Evolutionary conservation across 1,140 invertebrate species (phyloP), one percentile per base, ranked within the genome.

Genomic region (Leptoteleia sp.): DNA sequence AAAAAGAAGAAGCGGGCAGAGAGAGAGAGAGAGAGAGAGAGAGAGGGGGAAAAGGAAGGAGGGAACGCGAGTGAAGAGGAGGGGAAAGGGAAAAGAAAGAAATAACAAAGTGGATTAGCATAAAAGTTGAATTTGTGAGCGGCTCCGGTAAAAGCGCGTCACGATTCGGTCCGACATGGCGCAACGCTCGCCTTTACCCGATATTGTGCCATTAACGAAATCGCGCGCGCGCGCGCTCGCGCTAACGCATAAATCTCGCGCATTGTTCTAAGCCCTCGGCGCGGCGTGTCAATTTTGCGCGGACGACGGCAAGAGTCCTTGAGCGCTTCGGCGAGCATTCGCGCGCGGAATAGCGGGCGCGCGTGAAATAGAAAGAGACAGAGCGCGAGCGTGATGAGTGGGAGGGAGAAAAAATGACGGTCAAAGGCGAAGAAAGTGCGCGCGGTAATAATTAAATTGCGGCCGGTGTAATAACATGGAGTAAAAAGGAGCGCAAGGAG

Each of bases 221-320:
- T 3, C 54, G 15, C n/a, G n/a, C n/a, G n/a, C n/a, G n/a, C n/a
- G n/a, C n/a, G n/a, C n/a, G n/a, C n/a, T n/a, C 38, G 6, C 54
- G 37, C 0, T 4, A 4, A 31, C 15, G 25, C 27, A 48, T 27
- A 48, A 48, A 43, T 52, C 17, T 11, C 31, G 19, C 59, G 45
- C 8, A 50, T 64, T 50, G 59, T 64, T 64, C 59, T 50, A 64
- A 50, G 29, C n/a, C n/a, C n/a, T n/a, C 6, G 9, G n/a, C 27
- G 16, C 5, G 0, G 1, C 19, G 31, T 16, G 59, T 64, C 59
- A 65, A 54, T 35, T 65, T 65, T 48, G 61, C 11, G 25, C 37
- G 43, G 57, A 73, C n/a, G 64, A 67, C 22, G 40, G 6, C 22
- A n/a, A n/a, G 55, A 61, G 61, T 48, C 54, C 55, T 55, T 50